Base-by-base conservation (phyloP, 2,113 vertebrate genomes). In the Alaudala cheleensis region DNA sequence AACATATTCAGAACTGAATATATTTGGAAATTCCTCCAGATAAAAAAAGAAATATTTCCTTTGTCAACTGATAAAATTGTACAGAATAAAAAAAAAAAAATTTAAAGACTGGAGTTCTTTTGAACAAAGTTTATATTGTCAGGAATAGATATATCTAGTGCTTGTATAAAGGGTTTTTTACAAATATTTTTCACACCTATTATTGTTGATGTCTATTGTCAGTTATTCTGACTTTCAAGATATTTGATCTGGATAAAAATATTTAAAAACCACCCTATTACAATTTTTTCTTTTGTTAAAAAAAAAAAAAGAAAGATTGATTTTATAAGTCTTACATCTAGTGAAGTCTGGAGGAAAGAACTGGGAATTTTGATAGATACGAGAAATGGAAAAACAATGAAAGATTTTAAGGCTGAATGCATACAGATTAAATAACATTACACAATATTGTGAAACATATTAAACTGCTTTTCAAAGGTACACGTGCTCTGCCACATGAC, bases 21-120 rank as follows among this genome's bases (percentile, higher is more conserved):
- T 37, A 50, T 50, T 81, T 84, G 17, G 24, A 81, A 66, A 81
- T 66, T 54, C 4, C 8, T 87, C 28, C 10, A 57, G 4, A 40
- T 34, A 3, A 89, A 20, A 24, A 42, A 40, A 37, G 8, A 54
- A 44, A 12, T 58, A 53, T 17, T n/a, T 60, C 3, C 22, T 64
- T 69, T 53, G 20, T 56, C 31, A 81, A 12, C 4, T 34, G 29
- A 51, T 8, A 42, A 15, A 44, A 5, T 42, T 73, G 16, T 5
- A 37, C 2, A 39, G 10, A 58, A 51, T n/a, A 1, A 51, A 37
- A 71, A 92, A 51, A 37, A 71, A 92, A 60, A 37, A 18, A 3
- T 21, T 56, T 37, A 50, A 57, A n/a, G 10, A 31, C 2, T 9
- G 5, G 2, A 5, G 0, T 0, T 4, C 7, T 70, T 76, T 34